Evolutionary conservation across 2,113 vertebrate genomes (phyloP), one percentile per base, ranked within the genome.

Genomic region (Etheostoma spectabile): DNA sequence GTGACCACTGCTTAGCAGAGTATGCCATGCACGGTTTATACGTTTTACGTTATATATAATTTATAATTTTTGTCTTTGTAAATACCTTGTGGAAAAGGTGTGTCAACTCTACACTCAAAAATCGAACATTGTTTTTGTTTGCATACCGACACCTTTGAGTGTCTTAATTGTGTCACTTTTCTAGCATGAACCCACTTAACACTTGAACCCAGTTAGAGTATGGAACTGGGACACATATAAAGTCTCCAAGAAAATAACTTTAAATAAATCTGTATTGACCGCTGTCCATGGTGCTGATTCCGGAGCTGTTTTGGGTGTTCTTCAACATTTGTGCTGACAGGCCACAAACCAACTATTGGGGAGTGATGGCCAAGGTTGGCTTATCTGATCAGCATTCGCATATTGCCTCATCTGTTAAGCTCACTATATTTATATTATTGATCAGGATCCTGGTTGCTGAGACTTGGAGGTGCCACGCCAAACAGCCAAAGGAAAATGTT

Each of bases 241-340:
- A 70, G 38, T 63, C 27, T 27, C 27, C 51, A 63, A 42, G 35
- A 19, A 74, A 68, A 63, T 73, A 0, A 38, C 55, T 27, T 42
- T 7, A 61, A 61, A 30, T 66, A 60, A 74, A 61, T 24, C 57
- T 52, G 60, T 22, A 48, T 51, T 57, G 59, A 57, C 16, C 5
- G 4, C 80, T 83, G 77, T 86, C 87, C 80, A 55, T 79, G 74
- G 77, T 63, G 70, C 84, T 89, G 74, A 86, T 78, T 33, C 2
- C 51, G 62, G 35, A 51, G 46, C 45, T 16, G 60, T 38, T 48
- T n/a, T 53, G 38, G 27, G 21, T 61, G 3, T 33, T 53, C 6
- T 6, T 52, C n/a, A 16, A 2, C 8, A 52, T 42, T 14, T 52
- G 38, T 57, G 8, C 19, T 51, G 61, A 46, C 45, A 38, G 53